Percentiles rank a stretch among this genome's conserved stretches.
These are phyloP conservation scores for Solenopsis fugax DNA, from an alignment of 1,140 invertebrate species.

Conservation along the genomic window DNA sequence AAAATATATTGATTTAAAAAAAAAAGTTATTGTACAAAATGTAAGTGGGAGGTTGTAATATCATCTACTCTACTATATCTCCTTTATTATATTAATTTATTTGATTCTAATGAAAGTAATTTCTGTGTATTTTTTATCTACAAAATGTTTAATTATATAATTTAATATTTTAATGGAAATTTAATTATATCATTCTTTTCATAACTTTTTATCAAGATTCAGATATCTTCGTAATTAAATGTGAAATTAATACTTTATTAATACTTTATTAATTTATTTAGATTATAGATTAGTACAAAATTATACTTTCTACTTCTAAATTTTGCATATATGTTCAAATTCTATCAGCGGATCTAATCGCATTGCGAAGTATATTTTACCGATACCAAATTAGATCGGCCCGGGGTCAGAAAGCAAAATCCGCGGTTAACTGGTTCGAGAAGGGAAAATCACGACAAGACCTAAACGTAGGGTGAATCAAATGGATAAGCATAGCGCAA, in stretches of 20 bases:
- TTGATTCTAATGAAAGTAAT: neutral
- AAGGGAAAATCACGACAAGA: constrained; percentile 68
- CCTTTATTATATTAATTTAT: neutral
- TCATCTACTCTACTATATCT: neutral
- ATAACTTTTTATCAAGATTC: neutral
- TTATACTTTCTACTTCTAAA: neutral
- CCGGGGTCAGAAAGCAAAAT: constrained; percentile 50
- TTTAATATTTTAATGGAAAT: neutral
- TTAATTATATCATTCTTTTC: neutral
- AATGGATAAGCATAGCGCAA: constrained; percentile 64
- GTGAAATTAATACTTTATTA: neutral
- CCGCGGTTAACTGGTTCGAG: constrained; percentile 63
- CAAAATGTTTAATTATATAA: neutral
- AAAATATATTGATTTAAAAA: no score
- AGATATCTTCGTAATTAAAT: constrained; percentile 14
- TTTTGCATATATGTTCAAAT: neutral
- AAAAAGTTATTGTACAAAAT: no score
- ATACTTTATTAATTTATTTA: neutral
- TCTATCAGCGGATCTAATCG: constrained; percentile 1
- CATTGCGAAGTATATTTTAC: constrained; percentile 24
- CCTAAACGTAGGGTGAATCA: constrained; percentile 65
- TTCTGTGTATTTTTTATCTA: neutral
- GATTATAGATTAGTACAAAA: neutral
- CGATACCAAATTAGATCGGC: constrained; percentile 49
- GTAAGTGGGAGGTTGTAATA: no score